Evolutionary conservation across 2,888 invertebrate genomes (phyloP).

Genomic region (Marasmarcha lunaedactyla): DNA sequence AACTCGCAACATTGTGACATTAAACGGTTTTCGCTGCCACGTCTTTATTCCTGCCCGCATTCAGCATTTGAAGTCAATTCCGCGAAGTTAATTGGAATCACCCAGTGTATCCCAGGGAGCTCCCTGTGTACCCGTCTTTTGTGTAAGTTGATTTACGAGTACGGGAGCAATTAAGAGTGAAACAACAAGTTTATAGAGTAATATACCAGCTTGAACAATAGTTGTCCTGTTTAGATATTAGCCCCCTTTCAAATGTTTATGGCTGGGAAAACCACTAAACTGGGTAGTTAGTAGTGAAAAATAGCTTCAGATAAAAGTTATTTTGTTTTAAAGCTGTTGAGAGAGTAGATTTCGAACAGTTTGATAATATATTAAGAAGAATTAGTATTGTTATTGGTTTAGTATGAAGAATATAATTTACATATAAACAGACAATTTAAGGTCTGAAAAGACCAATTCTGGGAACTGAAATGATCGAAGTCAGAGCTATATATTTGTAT

Average conservation of each 20-base stretch:
- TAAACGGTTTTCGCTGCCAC: neutral
- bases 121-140: conserved; percentile 44
- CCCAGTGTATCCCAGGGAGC: conserved; percentile 35
- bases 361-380: no score
- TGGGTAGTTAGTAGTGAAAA: no score
- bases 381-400: no score
- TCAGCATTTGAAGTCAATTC: conserved; percentile 34
- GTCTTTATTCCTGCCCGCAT: neutral
- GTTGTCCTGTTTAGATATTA: conserved; percentile 5
- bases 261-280: no score
- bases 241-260: conserved; percentile 2
- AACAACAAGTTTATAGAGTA: conserved; percentile 19
- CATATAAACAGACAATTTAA: no score
- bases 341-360: no score
- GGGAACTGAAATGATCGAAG: no score
- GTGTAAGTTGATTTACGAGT: conserved; percentile 46
- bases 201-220: conserved; percentile 9
- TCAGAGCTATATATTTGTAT: no score
- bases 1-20: neutral
- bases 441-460: no score
- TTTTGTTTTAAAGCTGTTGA: no score
- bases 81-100: conserved; percentile 53
- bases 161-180: conserved; percentile 42
- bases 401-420: no score
- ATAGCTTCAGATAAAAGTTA: no score